These are phyloP conservation scores for Chaetodon trifasciatus DNA, from an alignment of 2,797 vertebrate species.

Conservation along the genomic window DNA sequence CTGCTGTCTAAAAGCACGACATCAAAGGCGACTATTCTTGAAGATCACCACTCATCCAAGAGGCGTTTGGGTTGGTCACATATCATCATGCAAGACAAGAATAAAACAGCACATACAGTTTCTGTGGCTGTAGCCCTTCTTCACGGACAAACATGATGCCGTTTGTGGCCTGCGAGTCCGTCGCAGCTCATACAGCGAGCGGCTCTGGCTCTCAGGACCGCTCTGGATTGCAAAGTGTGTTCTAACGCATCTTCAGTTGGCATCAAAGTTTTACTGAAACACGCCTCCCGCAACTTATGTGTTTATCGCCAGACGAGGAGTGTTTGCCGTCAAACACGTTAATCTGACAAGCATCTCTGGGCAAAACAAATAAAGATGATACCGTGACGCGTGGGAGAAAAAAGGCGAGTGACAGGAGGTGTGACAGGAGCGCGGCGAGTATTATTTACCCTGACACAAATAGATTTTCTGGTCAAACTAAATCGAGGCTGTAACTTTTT, in stretches of 20 bases:
- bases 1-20: background rate
- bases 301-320: slow-evolving; percentile 27
- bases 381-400: background rate
- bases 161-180: slow-evolving; percentile 25
- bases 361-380: slow-evolving; percentile 47
- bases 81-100: background rate
- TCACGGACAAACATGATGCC: slow-evolving; percentile 1
- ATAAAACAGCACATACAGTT: background rate
- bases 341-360: slow-evolving; percentile 42
- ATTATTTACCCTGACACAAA: slow-evolving; percentile 49
- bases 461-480: slow-evolving; percentile 57
- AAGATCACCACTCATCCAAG: background rate
- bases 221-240: slow-evolving; percentile 9
- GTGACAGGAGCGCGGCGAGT: slow-evolving; percentile 21
- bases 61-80: background rate
- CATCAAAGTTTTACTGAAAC: slow-evolving; percentile 44
- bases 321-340: slow-evolving; percentile 29
- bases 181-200: background rate
- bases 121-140: background rate
- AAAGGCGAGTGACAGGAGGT: slow-evolving; percentile 25
- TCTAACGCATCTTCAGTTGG: slow-evolving; percentile 30
- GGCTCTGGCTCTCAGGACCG: slow-evolving; percentile 18
- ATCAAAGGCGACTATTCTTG: background rate
- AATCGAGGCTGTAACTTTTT: slow-evolving; percentile 50
- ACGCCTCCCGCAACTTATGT: slow-evolving; percentile 11